Evolutionary conservation across 2,888 invertebrate genomes (phyloP).

Genomic region (Andrena praecox): DNA sequence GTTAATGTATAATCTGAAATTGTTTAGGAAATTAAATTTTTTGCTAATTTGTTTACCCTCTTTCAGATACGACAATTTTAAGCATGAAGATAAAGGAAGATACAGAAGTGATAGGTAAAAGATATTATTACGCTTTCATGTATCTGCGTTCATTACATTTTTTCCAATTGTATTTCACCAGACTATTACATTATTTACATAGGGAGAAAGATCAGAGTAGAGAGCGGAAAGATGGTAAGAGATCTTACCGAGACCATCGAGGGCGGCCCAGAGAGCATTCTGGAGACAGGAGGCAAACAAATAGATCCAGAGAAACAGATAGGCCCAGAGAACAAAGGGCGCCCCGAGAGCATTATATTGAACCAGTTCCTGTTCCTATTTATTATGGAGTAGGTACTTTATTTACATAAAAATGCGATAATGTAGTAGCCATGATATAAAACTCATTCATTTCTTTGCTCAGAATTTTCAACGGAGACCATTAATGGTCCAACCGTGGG

Average conservation of each 20-base stretch:
- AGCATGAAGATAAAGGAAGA: slow-evolving; percentile 5
- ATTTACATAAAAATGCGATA: not conserved
- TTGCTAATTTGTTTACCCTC: not conserved
- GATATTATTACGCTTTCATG: not conserved
- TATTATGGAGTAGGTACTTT: slow-evolving; percentile 71
- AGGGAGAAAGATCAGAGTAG: slow-evolving; percentile 42
- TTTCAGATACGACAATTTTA: slow-evolving; percentile 45
- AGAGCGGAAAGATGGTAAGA: not conserved
- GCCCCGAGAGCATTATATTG: slow-evolving; percentile 53
- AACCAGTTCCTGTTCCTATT: slow-evolving; percentile 71
- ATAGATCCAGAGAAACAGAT: slow-evolving; percentile 57
- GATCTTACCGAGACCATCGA: no score
- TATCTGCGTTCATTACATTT: not conserved
- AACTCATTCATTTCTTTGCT: slow-evolving; percentile 1
- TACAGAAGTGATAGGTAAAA: slow-evolving; percentile 52
- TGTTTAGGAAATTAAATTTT: no score
- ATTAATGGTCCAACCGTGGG: slow-evolving; percentile 71
- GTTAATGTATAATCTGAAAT: no score
- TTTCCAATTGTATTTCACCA: not conserved
- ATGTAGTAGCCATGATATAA: not conserved
- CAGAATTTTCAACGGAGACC: slow-evolving; percentile 72
- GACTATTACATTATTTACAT: not conserved
- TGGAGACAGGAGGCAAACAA: no score
- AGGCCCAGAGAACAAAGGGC: slow-evolving; percentile 59
- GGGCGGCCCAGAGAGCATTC: no score